Evolutionary conservation across 2,888 invertebrate genomes (phyloP), one percentile per base, ranked within the genome.

Genomic region (Linnaemya vulpina): DNA sequence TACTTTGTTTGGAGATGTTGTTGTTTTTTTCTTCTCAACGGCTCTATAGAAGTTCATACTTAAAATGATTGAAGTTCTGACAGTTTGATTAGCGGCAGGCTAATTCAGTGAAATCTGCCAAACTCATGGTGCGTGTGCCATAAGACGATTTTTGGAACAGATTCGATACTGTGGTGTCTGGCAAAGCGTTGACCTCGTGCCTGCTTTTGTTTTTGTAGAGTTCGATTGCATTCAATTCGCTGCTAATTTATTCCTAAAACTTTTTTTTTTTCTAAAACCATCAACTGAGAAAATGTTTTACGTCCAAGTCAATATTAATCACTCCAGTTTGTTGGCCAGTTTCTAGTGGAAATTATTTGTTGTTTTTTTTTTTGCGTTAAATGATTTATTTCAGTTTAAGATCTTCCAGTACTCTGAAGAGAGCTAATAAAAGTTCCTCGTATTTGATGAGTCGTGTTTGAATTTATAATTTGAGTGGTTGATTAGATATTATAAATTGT

Each of bases 41-140:
- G 20, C 51, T 58, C 46, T 30, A 71, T 53, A 46, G 35, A 62
- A 67, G 65, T 76, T 73, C 62, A 68, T 71, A 55, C 22, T 25
- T 71, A 80, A 77, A 76, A 77, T 84, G 81, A 82, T 85, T 85
- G 85, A 85, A 81, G 82, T 75, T 82, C 85, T 78, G 85, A 85
- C 85, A 85, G 70, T 85, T 85, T 85, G 82, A 85, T 85, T 85
- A 85, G 82, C 82, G 77, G 70, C 71, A 40, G 70, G 40, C n/a
- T 11, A 55, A 46, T 76, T 82, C 76, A 82, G 82, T 58, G 10
- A 63, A 70, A 63, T 68, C 76, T 70, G 55, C 51, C n/a, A 51
- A 58, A 74, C 11, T 53, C 43, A 43, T 4, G 11, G 62, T 84
- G 84, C 84, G 80, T 84, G 84, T 84, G 84, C 81, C 84, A 80